Evolutionary conservation across 2,888 invertebrate species (phyloP).

Genomic region (Keiferia lycopersicella): DNA sequence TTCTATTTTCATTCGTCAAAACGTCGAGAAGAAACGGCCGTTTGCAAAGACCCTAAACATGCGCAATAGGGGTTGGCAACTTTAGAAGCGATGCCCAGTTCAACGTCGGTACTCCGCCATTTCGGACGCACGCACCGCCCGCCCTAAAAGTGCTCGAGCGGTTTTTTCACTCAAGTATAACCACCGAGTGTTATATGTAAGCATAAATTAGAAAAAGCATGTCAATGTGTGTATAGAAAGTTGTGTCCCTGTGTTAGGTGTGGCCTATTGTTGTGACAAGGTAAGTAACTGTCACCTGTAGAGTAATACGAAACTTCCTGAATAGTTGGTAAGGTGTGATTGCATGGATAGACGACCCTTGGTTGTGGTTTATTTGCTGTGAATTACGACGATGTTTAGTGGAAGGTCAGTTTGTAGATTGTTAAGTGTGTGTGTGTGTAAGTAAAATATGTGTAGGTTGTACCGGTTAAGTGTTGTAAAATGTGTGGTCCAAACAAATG

Average conservation of each 20-base stretch:
- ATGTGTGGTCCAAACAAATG: not conserved
- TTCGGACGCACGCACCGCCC: conserved; percentile 48
- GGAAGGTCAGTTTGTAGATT: not conserved
- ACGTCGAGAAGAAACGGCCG: too few species aligned
- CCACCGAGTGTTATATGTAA: conserved; percentile 73
- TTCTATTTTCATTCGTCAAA: too few species aligned
- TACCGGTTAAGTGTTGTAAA: not conserved
- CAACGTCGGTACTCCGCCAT: conserved; percentile 51
- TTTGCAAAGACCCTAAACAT: conserved; percentile 35
- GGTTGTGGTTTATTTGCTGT: conserved; percentile 21
- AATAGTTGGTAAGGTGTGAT: conserved; percentile 36
- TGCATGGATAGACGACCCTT: conserved; percentile 43
- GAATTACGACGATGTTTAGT: not conserved
- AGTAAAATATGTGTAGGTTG: not conserved
- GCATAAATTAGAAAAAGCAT: conserved; percentile 70
- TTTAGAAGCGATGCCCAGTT: conserved; percentile 47
- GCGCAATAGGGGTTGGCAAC: conserved; percentile 47
- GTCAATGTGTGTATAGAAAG: conserved; percentile 70
- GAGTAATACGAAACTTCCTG: conserved; percentile 36
- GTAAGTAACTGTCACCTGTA: conserved; percentile 69
- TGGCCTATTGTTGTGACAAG: conserved; percentile 56
- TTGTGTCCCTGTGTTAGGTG: conserved; percentile 62
- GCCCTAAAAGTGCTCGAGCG: conserved; percentile 48
- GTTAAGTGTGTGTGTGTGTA: not conserved
- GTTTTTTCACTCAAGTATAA: conserved; percentile 50